Evolutionary conservation across 2,888 invertebrate species (phyloP).

Genomic region (Bombyx huttoni): DNA sequence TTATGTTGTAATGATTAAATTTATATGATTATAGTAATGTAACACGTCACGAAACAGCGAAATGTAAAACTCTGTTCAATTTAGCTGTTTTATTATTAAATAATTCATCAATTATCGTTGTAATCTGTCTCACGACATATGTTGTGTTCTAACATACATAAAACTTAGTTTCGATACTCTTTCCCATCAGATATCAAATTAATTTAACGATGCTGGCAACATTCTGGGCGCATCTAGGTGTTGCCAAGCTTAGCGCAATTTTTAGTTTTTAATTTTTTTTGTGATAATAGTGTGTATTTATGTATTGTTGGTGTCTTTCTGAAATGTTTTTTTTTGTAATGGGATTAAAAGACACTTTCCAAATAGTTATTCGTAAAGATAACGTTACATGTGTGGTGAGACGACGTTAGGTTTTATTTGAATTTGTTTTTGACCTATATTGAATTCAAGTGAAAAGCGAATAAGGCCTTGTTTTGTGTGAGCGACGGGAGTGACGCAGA

Average conservation of each 20-base stretch:
- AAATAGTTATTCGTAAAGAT: conserved; percentile 15
- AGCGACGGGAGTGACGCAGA: no score
- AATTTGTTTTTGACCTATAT: neutral
- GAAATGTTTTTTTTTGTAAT: conserved; percentile 23
- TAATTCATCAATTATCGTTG: conserved; percentile 14
- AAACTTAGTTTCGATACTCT: conserved; percentile 44
- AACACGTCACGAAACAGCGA: no score
- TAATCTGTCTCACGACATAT: conserved; percentile 69
- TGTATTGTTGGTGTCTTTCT: conserved; percentile 25
- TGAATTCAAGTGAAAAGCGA: no score
- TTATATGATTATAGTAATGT: no score
- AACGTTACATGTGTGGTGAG: conserved; percentile 73
- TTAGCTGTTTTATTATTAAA: neutral
- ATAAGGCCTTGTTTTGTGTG: no score
- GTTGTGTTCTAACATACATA: conserved; percentile 40
- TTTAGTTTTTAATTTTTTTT: conserved; percentile 51
- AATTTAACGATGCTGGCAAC: conserved; percentile 31
- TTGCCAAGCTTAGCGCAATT: conserved; percentile 53
- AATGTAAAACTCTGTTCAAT: no score
- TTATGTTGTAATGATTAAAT: no score
- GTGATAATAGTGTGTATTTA: conserved; percentile 68
- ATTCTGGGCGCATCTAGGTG: conserved; percentile 11
- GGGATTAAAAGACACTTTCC: conserved; percentile 41
- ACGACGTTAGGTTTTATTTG: conserved; percentile 50
- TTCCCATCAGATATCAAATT: conserved; percentile 66